Base-by-base conservation (phyloP, 2,888 invertebrate species). In the Agrotis segetum region DNA sequence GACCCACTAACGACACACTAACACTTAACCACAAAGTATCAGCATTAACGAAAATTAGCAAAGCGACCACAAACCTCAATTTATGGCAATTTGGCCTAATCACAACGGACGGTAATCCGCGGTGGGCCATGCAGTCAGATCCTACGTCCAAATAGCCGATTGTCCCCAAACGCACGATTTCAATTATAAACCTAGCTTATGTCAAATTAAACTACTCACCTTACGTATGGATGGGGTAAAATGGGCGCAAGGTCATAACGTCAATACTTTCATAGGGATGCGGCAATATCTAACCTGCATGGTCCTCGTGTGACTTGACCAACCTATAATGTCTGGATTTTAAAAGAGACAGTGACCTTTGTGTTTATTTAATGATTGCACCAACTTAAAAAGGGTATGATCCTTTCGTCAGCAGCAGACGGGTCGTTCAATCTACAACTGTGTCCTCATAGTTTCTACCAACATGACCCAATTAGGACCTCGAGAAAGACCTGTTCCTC, bases 141-240 rank as follows among this genome's bases (percentile, higher is more conserved):
- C 59, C 29, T 63, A 60, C 72, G 73, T 77, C 76, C 76, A 84
- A 82, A 81, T 85, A 85, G 75, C 71, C 79, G 76, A 83, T 80
- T 84, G 82, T 83, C 83, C 81, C 77, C 78, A 59, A 82, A 80
- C 79, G 77, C 60, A 75, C 75, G 52, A 83, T 87, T 88, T 83
- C 85, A 83, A 85, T 87, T 86, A 85, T 73, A 77, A 67, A 14
- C 71, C 34, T 44, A 74, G 80, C 81, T 87, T 83, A 83, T 76
- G 66, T 79, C 82, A 74, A 74, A 80, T 77, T 82, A 83, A 74
- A 74, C 68, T 77, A 71, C 47, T 60, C 67, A 29, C 21, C 29
- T 1, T 50, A 67, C 53, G 14, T 67, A 68, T 64, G 52, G 40
- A 19, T 56, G 6, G 66, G 40, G 61, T 29, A 63, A 3, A 68